Evolutionary conservation across 1,140 invertebrate genomes (phyloP), one percentile per base, ranked within the genome.

Genomic region (Gonioctena quinquepunctata): DNA sequence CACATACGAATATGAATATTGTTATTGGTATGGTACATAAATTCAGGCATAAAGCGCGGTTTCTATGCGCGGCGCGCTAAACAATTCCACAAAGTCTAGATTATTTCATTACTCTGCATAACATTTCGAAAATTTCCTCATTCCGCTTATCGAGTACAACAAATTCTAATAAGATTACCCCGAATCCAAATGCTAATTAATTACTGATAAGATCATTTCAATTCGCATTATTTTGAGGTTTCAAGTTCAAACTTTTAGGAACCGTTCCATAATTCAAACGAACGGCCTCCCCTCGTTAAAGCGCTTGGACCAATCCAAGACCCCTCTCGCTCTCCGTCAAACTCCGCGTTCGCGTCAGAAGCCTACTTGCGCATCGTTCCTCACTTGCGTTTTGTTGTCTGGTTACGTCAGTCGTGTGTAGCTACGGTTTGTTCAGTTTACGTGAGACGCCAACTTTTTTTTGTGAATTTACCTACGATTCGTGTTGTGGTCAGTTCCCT

Each of bases 251-350:
- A 54, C 22, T 54, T 54, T 23, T 54, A 54, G 18, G 52, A 23
- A 54, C 52, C 52, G 52, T 23, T 54, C 52, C 19, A 19, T 13
- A 18, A 21, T 54, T 54, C 52, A 54, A 54, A 54, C 13, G 13
- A 54, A 62, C 72, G 72, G 63, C 69, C 69, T 71, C 69, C 72
- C 72, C 72, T 74, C 33, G 16, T 21, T 18, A 21, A 25, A 19
- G 13, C 26, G 42, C 48, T 64, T 70, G 68, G 68, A 70, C 49
- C 62, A 19, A 52, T 54, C 68, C 68, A 48, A 22, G n/a, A 27
- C 57, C 18, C 5, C 49, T 42, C 67, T 33, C n/a, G n/a, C n/a
- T n/a, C n/a, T n/a, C 61, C 68, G 5, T 54, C 13, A 23, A 11
- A 52, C 57, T 49, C 60, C 48, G 22, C 13, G 18, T 28, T 13